Conservation (phyloP, 2,113 vertebrate species). For the Urocolius indicus region DNA sequence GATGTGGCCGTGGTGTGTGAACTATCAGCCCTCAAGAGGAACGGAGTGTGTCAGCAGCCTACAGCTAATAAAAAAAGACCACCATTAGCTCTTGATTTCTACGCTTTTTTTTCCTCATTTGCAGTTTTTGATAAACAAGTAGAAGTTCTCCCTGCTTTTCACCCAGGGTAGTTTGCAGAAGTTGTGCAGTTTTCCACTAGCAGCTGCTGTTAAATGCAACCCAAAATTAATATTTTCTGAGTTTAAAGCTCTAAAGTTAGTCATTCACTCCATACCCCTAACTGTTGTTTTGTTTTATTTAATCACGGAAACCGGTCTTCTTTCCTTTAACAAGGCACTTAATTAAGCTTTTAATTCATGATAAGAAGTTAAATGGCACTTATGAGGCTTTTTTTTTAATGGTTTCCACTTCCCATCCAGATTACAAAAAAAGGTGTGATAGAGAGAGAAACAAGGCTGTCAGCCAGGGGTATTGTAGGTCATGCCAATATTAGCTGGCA, state of each 20-base stretch:
- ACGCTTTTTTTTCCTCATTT: neutral
- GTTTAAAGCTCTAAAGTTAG: constrained; percentile 63
- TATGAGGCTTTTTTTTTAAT: constrained; percentile 71
- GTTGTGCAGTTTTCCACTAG: neutral
- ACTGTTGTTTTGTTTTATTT: constrained; percentile 81
- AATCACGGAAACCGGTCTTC: constrained; percentile 74
- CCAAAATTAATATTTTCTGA: constrained; percentile 54
- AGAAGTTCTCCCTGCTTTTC: neutral
- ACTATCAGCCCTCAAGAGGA: neutral
- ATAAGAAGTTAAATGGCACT: constrained; percentile 79
- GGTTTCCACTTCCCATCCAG: constrained; percentile 75
- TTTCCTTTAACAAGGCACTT: constrained; percentile 75
- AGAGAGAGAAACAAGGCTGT: constrained; percentile 69
- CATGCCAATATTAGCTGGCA: constrained; percentile 82
- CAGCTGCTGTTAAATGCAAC: constrained; percentile 36
- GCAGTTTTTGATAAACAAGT: neutral
- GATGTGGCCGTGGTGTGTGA: neutral
- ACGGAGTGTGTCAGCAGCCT: neutral
- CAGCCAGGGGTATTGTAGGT: constrained; percentile 78
- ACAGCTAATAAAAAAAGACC: neutral
- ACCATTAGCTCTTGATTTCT: neutral
- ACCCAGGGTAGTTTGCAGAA: neutral
- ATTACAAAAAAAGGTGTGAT: constrained; percentile 73
- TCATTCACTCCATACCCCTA: constrained; percentile 71
- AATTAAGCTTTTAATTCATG: constrained; percentile 83